These are phyloP conservation scores for Phyllotreta cruciferae DNA, from an alignment of 2,888 invertebrate species.

Conservation along the genomic window DNA sequence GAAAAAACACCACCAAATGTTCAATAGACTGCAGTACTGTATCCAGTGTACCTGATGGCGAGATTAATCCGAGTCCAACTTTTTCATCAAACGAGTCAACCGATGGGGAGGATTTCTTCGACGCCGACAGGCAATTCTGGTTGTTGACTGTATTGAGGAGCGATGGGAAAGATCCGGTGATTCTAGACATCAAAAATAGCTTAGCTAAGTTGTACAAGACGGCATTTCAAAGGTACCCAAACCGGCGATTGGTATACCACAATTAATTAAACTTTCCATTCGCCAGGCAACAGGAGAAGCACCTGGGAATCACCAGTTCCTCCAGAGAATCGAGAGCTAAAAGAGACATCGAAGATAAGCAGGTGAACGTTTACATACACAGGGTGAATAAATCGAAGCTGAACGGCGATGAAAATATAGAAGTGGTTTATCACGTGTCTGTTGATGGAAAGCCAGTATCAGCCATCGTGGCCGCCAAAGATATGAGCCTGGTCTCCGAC, in stretches of 20 bases:
- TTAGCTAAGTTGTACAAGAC: slow-evolving; percentile 80
- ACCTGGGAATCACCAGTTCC: slow-evolving; percentile 69
- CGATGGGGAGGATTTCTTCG: slow-evolving; percentile 45
- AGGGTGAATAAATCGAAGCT: slow-evolving; percentile 66
- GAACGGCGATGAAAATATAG: slow-evolving; percentile 60
- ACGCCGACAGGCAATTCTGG: slow-evolving; percentile 79
- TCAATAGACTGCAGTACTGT: slow-evolving; percentile 62
- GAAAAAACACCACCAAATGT: slow-evolving; percentile 61
- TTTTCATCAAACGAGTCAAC: slow-evolving; percentile 46
- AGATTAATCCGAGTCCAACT: slow-evolving; percentile 62
- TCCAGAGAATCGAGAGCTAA: slow-evolving; percentile 45
- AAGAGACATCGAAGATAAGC: slow-evolving; percentile 54
- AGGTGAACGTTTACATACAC: slow-evolving; percentile 73
- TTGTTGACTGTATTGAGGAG: slow-evolving; percentile 76
- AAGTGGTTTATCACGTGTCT: slow-evolving; percentile 81
- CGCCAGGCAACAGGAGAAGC: slow-evolving; percentile 78
- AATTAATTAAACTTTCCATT: not conserved
- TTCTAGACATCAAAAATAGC: slow-evolving; percentile 72
- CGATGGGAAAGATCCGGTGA: slow-evolving; percentile 61
- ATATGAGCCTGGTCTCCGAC: slow-evolving; percentile 81
- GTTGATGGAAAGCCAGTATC: slow-evolving; percentile 81
- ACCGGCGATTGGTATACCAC: not conserved
- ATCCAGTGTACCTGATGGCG: slow-evolving; percentile 55
- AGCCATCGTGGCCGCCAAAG: slow-evolving; percentile 80
- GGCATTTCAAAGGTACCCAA: slow-evolving; percentile 75